Evolutionary conservation across 2,888 invertebrate species (phyloP).

Genomic region (Xestoiulus laeticollis): DNA sequence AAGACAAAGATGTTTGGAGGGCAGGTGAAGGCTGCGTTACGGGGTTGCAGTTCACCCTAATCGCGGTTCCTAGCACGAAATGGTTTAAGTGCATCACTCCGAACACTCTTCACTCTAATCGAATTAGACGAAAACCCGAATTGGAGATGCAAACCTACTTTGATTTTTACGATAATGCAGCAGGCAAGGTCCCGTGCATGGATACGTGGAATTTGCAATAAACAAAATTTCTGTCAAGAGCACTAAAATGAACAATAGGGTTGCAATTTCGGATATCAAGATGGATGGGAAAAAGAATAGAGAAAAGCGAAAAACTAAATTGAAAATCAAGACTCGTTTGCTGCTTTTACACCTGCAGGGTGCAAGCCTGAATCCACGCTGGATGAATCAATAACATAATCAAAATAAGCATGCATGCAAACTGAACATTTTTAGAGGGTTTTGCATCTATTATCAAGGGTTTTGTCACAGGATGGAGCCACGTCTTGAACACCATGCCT

Average conservation of each 20-base stretch:
- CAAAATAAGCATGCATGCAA: background rate
- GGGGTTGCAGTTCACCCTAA: background rate
- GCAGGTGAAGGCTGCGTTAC: background rate
- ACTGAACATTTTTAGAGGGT: too few species aligned
- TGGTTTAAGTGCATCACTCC: conserved; percentile 24
- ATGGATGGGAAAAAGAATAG: conserved; percentile 10
- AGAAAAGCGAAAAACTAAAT: conserved; percentile 20
- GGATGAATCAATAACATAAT: conserved; percentile 16
- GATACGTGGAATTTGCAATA: conserved; percentile 19
- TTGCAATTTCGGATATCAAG: conserved; percentile 30
- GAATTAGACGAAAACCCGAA: conserved; percentile 23
- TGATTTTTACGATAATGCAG: conserved; percentile 42
- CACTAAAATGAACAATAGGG: conserved; percentile 21
- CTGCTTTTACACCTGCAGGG: conserved; percentile 30
- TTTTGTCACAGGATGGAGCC: too few species aligned
- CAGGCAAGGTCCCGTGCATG: background rate
- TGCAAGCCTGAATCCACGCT: background rate
- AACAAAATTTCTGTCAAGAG: conserved; percentile 21
- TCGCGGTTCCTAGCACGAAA: conserved; percentile 24
- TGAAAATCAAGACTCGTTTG: background rate
- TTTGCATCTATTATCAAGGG: too few species aligned
- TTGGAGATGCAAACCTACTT: conserved; percentile 28
- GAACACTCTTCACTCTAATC: conserved; percentile 24
- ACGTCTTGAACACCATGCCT: too few species aligned
- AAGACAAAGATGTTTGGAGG: background rate